Percentiles rank a stretch among this genome's conserved stretches.
phyloP scores from a whole-genome alignment of 2,113 vertebrate species.

The Perca fluviatilis region DNA sequence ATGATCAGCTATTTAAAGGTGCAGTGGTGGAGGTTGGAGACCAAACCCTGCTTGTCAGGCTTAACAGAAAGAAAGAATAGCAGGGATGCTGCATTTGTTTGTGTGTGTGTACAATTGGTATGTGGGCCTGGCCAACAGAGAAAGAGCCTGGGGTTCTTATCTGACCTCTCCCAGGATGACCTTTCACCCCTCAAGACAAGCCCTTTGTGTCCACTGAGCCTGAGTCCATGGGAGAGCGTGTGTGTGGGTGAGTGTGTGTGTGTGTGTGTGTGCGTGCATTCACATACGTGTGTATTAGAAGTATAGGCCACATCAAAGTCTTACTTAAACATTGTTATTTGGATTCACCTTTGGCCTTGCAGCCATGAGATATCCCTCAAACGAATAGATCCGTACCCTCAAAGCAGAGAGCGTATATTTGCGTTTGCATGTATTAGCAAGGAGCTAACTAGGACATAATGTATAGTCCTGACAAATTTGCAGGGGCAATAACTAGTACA shows the following conservation, averaged over 20 bases:
- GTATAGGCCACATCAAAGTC: conserved; percentile 88
- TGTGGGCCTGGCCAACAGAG: conserved; percentile 65
- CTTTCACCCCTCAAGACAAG: conserved; percentile 78
- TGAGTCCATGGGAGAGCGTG: conserved; percentile 61
- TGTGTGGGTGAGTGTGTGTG: conserved; percentile 22
- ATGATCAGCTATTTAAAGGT: conserved; percentile 46
- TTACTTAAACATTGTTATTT: conserved; percentile 87
- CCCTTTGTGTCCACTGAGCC: conserved; percentile 76
- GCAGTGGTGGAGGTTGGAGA: conserved; percentile 43
- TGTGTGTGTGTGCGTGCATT: conserved; percentile 18
- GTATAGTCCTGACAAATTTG: not conserved
- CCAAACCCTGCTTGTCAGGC: conserved; percentile 37
- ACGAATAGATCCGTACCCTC: conserved; percentile 35
- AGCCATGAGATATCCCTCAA: conserved; percentile 73
- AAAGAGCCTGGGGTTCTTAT: conserved; percentile 79
- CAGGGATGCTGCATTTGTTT: conserved; percentile 45
- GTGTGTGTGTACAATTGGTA: conserved; percentile 61
- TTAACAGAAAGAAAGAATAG: conserved; percentile 60
- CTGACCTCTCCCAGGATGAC: conserved; percentile 78
- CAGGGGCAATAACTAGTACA: not conserved
- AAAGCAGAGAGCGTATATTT: conserved; percentile 27
- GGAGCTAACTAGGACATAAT: not conserved
- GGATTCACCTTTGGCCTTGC: conserved; percentile 84
- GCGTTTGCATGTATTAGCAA: conserved; percentile 52
- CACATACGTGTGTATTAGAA: conserved; percentile 29